phyloP scores from a whole-genome alignment of 2,113 vertebrate genomes.

The Sinocyclocheilus anophthalmus region DNA sequence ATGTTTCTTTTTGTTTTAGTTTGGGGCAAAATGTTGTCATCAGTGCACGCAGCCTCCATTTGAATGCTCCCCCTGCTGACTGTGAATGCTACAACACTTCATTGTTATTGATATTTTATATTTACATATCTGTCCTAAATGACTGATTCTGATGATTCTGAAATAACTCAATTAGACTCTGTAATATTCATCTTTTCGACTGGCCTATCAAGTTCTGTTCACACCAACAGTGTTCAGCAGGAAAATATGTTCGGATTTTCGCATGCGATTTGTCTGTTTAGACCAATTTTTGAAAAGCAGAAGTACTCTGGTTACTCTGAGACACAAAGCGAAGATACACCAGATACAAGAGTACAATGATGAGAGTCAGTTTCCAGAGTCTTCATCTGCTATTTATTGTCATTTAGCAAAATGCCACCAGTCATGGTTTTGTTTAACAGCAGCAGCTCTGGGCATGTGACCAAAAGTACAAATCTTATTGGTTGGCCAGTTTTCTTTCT shows the following conservation, averaged over 20 bases:
- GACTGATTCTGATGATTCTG: background rate
- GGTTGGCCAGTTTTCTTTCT: background rate
- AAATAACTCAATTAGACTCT: slow-evolving; percentile 15
- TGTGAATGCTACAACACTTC: slow-evolving; percentile 33
- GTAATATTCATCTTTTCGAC: background rate
- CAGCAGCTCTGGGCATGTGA: background rate
- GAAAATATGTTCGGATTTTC: background rate
- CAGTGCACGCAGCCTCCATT: slow-evolving; percentile 43
- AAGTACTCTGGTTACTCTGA: background rate
- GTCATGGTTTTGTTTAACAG: background rate
- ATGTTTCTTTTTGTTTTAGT: slow-evolving; percentile 24
- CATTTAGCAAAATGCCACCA: no score
- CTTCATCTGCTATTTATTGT: no score
- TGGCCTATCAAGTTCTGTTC: background rate
- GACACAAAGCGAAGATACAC: no score
- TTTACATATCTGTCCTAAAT: background rate
- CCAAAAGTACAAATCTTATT: background rate
- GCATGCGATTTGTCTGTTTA: background rate
- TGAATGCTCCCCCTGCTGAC: slow-evolving; percentile 64
- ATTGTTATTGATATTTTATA: background rate
- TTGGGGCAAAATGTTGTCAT: slow-evolving; percentile 3
- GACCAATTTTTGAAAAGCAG: background rate
- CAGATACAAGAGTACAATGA: no score
- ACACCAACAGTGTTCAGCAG: background rate
- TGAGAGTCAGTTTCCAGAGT: no score